Evolutionary conservation across 1,140 invertebrate genomes (phyloP), one percentile per base, ranked within the genome.

Genomic region (Arctopsyche grandis): DNA sequence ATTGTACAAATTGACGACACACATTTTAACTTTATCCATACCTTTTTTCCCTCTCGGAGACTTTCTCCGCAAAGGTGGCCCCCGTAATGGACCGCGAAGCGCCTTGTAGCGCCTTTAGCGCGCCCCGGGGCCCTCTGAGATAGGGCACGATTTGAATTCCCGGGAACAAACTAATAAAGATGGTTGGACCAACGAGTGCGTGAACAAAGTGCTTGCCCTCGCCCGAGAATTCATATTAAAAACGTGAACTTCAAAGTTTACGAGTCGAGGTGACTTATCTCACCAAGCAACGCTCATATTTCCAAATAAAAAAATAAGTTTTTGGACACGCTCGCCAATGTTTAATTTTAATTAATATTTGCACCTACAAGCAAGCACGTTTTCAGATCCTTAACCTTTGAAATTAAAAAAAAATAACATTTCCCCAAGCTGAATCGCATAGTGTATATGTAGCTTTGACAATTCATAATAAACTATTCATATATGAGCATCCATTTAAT

Each of bases 121-220:
- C 21, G 21, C 14, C 43, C 44, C 22, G 10, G 19, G 44, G 22
- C 16, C 63, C 16, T 29, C 12, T 19, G 75, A 48, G 81, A 82
- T 82, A 82, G 69, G 56, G 81, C 81, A 82, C 81, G 81, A 82
- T 78, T 79, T 78, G 71, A 82, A 82, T 82, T 80, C 78, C 78
- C 79, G 78, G 79, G 78, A 80, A 82, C 81, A 82, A 82, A 82
- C 81, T 82, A 82, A 82, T 82, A 82, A 82, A 82, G 71, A 82
- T 78, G 78, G 81, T 69, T 78, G 69, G 73, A 63, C 77, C 80
- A 52, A 81, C 80, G 66, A 81, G 80, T 79, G 80, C 80, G 80
- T 81, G 80, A 79, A 81, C 81, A 82, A 79, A 82, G 71, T 82
- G 78, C 79, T 79, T 81, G 71, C 44, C 48, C 43, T 52, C 70